Evolutionary conservation across 1,140 invertebrate species (phyloP).

Genomic region (Samia ricini): DNA sequence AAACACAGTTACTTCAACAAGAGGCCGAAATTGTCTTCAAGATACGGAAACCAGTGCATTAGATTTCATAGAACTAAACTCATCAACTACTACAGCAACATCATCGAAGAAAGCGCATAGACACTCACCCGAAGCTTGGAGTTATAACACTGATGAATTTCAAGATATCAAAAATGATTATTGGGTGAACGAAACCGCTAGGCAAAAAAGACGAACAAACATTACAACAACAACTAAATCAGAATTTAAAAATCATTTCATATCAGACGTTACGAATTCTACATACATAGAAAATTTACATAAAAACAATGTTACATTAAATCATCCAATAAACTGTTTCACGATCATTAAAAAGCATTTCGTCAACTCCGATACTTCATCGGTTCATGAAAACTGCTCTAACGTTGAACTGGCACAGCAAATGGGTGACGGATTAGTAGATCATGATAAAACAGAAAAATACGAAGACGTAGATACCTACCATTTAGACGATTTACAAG

Average conservation of each 20-base stretch:
- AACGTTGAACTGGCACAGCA: slow-evolving; percentile 17
- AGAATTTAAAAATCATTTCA: neutral
- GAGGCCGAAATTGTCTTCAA: slow-evolving; percentile 23
- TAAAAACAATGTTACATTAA: slow-evolving; percentile 12
- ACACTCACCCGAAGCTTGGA: slow-evolving; percentile 27
- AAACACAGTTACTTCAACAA: slow-evolving; percentile 13
- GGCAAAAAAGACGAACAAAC: slow-evolving; percentile 26
- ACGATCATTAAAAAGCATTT: slow-evolving; percentile 41
- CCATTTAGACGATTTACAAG: slow-evolving; percentile 14
- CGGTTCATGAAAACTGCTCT: slow-evolving; percentile 30
- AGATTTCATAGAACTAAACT: slow-evolving; percentile 51
- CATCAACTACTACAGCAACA: slow-evolving; percentile 20
- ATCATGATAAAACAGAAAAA: slow-evolving; percentile 15
- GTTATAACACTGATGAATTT: slow-evolving; percentile 21
- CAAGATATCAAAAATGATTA: slow-evolving; percentile 23
- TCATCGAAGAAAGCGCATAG: slow-evolving; percentile 3
- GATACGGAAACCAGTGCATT: slow-evolving; percentile 17
- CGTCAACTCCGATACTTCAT: slow-evolving; percentile 31
- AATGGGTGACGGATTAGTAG: slow-evolving; percentile 13
- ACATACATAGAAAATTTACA: neutral
- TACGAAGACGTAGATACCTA: slow-evolving; percentile 25
- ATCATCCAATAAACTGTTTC: slow-evolving; percentile 36
- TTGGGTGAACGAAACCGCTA: slow-evolving; percentile 27
- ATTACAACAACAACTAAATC: neutral
- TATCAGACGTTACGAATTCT: neutral